Percentiles rank a stretch among this genome's conserved stretches.
These are phyloP conservation scores for Atrichornis clamosus DNA, from an alignment of 2,113 vertebrate species.

Conservation along the genomic window DNA sequence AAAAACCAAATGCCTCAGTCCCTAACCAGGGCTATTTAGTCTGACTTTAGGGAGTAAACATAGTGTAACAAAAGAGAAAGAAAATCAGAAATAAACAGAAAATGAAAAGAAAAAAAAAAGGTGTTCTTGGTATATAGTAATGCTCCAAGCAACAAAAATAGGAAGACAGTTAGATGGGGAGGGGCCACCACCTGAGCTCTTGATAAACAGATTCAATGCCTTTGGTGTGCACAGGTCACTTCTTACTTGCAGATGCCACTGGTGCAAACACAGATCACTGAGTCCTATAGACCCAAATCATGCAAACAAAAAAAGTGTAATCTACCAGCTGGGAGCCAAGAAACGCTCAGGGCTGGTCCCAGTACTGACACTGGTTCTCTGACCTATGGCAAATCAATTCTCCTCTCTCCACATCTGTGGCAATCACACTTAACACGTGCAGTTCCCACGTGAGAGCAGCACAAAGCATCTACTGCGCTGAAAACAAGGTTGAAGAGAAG, in stretches of 20 bases:
- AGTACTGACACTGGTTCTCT: neutral
- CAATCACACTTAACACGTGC: neutral
- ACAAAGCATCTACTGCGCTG: neutral
- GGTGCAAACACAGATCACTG: neutral
- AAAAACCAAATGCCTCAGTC: neutral
- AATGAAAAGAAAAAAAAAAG: fast-evolving
- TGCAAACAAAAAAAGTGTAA: neutral
- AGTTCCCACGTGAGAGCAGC: neutral
- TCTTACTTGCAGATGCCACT: neutral
- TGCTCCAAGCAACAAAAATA: neutral
- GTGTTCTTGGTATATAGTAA: neutral
- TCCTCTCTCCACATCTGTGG: neutral
- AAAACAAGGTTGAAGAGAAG: neutral
- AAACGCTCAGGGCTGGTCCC: neutral
- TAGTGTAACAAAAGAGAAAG: fast-evolving
- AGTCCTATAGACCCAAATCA: neutral
- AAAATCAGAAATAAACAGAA: neutral
- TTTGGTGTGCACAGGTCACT: fast-evolving
- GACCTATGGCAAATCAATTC: neutral
- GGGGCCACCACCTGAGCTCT: neutral
- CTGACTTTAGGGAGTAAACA: fast-evolving
- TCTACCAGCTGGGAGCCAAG: neutral
- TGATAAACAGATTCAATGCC: neutral
- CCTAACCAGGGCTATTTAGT: neutral
- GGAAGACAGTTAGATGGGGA: neutral